Base-by-base conservation (phyloP, 2,113 vertebrate species). In the Nycticebus coucang region DNA sequence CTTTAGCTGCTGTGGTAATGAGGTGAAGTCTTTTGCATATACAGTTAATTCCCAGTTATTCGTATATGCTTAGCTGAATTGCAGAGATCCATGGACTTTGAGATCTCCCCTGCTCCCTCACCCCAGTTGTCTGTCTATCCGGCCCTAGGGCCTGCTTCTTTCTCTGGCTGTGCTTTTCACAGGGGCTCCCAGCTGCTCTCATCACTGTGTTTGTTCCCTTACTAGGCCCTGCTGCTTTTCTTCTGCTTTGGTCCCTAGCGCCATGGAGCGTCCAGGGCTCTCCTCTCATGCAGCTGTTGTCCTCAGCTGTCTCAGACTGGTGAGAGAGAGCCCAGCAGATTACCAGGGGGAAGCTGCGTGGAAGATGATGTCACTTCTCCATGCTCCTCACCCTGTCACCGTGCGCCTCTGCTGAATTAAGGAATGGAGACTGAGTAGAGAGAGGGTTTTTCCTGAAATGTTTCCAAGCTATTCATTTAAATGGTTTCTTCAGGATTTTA, bases 21-120 rank as follows among this genome's bases (percentile, higher is more conserved):
- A 89, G 75, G 97, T 41, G 89, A 94, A 79, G 68, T 93, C 75
- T 94, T 87, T 50, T 89, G 80, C 8, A 5, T 95, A 68, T 80
- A 57, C 71, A 89, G 94, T 97, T 91, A 94, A 97, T 96, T 97
- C 95, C 83, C 92, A 93, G 92, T 97, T 95, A 84, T 94, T 87
- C 93, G 83, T 89, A 89, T 84, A 30, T 78, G 60, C 86, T 80
- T 50, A 84, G 89, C 86, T 89, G 95, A 57, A 95, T 94, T 93
- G 64, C 68, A 81, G 86, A 94, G 97, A 45, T 93, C 83, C 86
- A 14, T 96, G 89, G 96, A 72, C 91, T 85, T 88, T 28, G 69
- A 72, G 57, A 41, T n/a, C 45, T 35, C 18, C 57, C 41, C 26
- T 53, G 18, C 4, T 6, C 28, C 26, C 35, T 0, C 1, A 24